A percentile compares a stretch with the other conserved stretches of the same genome.
phyloP scores from a whole-genome alignment of 92 coral and sea anemone species.

The Nematostella vectensis region DNA sequence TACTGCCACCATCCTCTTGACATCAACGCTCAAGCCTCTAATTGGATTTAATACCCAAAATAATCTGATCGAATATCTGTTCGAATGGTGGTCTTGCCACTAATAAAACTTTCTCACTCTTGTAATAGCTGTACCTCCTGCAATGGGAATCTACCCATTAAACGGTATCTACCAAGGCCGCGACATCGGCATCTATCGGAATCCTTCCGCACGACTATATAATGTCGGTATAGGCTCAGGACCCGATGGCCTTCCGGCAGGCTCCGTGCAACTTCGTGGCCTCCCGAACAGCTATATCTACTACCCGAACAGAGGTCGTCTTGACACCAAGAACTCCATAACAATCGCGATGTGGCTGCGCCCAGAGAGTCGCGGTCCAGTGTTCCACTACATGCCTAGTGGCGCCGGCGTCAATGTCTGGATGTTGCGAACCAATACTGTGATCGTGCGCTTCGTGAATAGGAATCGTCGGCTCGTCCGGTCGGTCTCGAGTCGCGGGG shows the following conservation, averaged over 20 bases:
- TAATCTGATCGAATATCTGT: too few species aligned
- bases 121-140: constrained; percentile 43
- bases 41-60: too few species aligned
- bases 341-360: constrained; percentile 42
- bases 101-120: too few species aligned
- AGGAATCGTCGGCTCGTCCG: constrained; percentile 17
- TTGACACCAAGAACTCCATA: constrained; percentile 43
- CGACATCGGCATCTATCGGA: constrained; percentile 45
- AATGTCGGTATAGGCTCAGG: constrained; percentile 40
- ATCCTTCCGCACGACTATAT: constrained; percentile 42
- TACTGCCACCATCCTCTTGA: too few species aligned
- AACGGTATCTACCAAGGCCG: constrained; percentile 48
- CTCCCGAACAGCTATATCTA: constrained; percentile 49
- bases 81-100: too few species aligned
- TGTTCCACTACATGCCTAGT: constrained; percentile 43
- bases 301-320: constrained; percentile 42
- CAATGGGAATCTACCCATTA: constrained; percentile 55
- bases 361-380: constrained; percentile 63
- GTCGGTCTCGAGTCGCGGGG: constrained; percentile 20
- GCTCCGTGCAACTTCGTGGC: constrained; percentile 52
- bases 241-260: constrained; percentile 59
- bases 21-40: too few species aligned
- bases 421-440: constrained; percentile 31
- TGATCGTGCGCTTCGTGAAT: constrained; percentile 45
- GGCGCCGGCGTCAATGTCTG: constrained; percentile 51